Evolutionary conservation across 2,888 invertebrate species (phyloP).

Genomic region (Crematogaster levior): DNA sequence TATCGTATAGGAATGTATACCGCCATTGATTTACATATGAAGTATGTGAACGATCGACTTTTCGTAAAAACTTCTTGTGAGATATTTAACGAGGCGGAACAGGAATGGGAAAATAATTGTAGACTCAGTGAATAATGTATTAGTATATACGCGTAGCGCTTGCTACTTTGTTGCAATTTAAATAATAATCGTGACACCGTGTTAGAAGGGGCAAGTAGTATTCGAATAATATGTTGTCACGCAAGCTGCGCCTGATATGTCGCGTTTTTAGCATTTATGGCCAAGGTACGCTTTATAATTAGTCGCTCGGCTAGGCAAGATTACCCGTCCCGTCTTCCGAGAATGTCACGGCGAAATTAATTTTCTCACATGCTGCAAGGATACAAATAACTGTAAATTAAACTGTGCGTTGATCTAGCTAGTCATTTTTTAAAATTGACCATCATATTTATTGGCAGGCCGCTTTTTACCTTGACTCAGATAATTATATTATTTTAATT

Average conservation of each 20-base stretch:
- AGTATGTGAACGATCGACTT: constrained; percentile 4
- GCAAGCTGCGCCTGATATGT: constrained; percentile 27
- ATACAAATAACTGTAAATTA: constrained; percentile 22
- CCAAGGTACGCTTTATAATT: constrained; percentile 41
- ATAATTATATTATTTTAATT: constrained; percentile 20
- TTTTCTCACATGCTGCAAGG: constrained; percentile 30
- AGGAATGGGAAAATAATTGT: constrained; percentile 47
- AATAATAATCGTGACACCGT: constrained; percentile 46
- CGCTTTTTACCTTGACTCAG: not conserved
- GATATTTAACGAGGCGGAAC: constrained; percentile 40
- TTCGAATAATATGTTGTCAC: constrained; percentile 49
- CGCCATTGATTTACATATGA: constrained; percentile 22
- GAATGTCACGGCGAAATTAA: constrained; percentile 44
- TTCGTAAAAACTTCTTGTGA: constrained; percentile 30
- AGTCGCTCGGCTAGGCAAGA: constrained; percentile 16
- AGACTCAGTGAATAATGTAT: constrained; percentile 5
- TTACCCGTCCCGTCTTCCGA: constrained; percentile 40
- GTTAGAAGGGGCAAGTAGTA: constrained; percentile 2
- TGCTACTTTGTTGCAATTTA: constrained; percentile 50
- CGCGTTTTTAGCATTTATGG: constrained; percentile 10
- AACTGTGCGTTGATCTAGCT: constrained; percentile 21
- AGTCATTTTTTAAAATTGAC: constrained; percentile 35
- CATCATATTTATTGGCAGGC: not conserved
- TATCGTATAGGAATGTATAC: not conserved
- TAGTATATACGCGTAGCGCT: not conserved